Percentiles rank a stretch among this genome's conserved stretches.
Conservation (phyloP, 2,113 vertebrate genomes). For the Odobenus rosmarus region DNA sequence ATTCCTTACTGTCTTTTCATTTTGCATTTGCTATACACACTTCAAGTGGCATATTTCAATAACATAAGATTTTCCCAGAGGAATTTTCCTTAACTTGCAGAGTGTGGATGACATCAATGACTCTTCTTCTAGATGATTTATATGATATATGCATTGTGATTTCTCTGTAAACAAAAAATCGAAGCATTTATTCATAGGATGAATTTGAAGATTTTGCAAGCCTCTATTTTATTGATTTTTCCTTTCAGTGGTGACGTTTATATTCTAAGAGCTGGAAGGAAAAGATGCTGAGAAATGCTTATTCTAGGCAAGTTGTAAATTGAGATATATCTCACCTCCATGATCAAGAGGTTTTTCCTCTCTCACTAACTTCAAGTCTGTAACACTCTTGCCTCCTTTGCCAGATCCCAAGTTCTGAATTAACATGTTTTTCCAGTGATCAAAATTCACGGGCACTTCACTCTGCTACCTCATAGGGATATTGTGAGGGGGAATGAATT, state of each 20-base stretch:
- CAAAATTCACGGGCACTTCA: neutral
- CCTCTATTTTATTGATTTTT: neutral
- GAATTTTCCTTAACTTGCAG: slow-evolving; percentile 55
- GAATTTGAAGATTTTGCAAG: neutral
- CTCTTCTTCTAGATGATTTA: slow-evolving; percentile 57
- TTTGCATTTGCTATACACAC: neutral
- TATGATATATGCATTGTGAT: slow-evolving; percentile 53
- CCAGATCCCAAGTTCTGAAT: neutral
- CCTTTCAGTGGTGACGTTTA: neutral
- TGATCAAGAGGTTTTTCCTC: neutral
- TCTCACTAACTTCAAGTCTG: neutral
- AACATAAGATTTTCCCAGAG: slow-evolving; percentile 47
- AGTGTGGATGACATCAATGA: slow-evolving; percentile 55
- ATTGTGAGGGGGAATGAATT: neutral
- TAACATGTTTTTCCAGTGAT: neutral
- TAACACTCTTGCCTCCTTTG: neutral
- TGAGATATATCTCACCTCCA: neutral
- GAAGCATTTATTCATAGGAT: slow-evolving; percentile 30
- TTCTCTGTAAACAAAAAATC: slow-evolving; percentile 61
- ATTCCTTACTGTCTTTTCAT: neutral
- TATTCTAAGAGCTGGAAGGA: neutral
- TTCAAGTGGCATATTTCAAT: slow-evolving; percentile 55
- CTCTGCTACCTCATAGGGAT: neutral
- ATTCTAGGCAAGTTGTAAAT: neutral
- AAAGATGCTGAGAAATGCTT: neutral